Evolutionary conservation across 2,888 invertebrate species (phyloP), one percentile per base, ranked within the genome.

Genomic region (Dugesia japonica): DNA sequence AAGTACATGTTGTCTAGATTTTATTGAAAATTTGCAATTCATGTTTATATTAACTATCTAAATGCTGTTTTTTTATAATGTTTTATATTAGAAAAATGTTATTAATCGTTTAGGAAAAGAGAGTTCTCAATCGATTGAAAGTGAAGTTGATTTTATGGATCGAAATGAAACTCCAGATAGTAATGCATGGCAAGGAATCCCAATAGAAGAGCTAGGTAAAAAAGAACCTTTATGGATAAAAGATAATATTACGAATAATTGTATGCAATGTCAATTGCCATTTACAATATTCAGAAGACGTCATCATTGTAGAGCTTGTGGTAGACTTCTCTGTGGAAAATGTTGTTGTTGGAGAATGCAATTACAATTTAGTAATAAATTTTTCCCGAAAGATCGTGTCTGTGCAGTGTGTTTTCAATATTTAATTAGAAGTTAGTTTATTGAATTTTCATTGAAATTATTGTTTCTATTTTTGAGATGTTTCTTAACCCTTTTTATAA

Each of bases 231-330:
- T 26, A 7, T 76, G 76, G 76, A 33, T 74, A n/a, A 23, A 28
- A 23, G 76, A 76, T 28, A 28, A 38, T 23, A n/a, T 26, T 4
- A 26, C 76, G 76, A 20, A 23, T 1, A 26, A 28, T 79, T 91
- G 91, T 82, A 89, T 91, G 88, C 88, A 90, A 79, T 91, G 91
- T 82, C 88, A 89, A 79, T 84, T 87, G 73, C 89, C 89, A 83
- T 92, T 91, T 83, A 90, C 89, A 0, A 87, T 91, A 76, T 87
- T 91, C 74, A 89, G 89, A 82, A 87, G 91, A 71, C 86, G 91
- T 31, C 86, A 87, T 80, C 91, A 91, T 83, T 91, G 91, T 82
- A 86, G 91, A 73, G 90, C 90, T 73, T 91, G 91, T 81, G 91
- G 90, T 26, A 42, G 27, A 27, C 26, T 77, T 1, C 28, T 77